Base-by-base conservation (phyloP, 2,797 vertebrate genomes). In the Kryptolebias ocellatus region DNA sequence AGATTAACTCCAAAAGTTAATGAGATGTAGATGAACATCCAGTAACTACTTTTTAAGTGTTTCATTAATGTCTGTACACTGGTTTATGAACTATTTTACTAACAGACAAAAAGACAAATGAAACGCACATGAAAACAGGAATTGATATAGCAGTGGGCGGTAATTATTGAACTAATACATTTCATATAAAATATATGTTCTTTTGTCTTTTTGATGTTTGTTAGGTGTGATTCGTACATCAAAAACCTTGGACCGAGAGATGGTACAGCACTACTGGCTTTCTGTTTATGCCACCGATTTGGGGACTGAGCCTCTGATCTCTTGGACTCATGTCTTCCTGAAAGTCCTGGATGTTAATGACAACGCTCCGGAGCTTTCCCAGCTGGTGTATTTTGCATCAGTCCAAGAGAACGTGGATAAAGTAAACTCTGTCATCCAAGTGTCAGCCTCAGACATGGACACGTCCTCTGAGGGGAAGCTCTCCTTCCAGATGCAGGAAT, bases 331-430 rank as follows among this genome's bases (percentile, higher is more conserved):
- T 78, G 93, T 99, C 81, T 98, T 93, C 86, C 89, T 99, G 67
- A 96, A 98, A 76, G 94, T 99, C 64, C 90, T 80, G 0, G 98
- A 99, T 50, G 72, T 96, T 39, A 99, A 99, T 17, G 98, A 99
- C 80, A 99, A 97, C 57, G 90, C 96, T 2, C 98, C 98, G 2
- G 94, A 93, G 77, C 93, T 97, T 72, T 95, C 95, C 49, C 94
- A 93, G 76, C 95, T 96, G 0, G 91, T 98, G 58, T 99, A 96
- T 80, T 98, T 97, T 5, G 93, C 94, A 0, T 94, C 94, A 0
- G 90, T 98, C 66, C 89, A 58, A 51, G 98, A 99, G 88, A 97
- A 98, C 61, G 83, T 91, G 12, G 91, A 94, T 1, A 80, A 84
- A 60, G 92, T 94, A 46, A 88, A 85, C 8, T 95, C 94, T 0